Evolutionary conservation across 2,888 invertebrate species (phyloP), one percentile per base, ranked within the genome.

Genomic region (Limnephilus auricula): DNA sequence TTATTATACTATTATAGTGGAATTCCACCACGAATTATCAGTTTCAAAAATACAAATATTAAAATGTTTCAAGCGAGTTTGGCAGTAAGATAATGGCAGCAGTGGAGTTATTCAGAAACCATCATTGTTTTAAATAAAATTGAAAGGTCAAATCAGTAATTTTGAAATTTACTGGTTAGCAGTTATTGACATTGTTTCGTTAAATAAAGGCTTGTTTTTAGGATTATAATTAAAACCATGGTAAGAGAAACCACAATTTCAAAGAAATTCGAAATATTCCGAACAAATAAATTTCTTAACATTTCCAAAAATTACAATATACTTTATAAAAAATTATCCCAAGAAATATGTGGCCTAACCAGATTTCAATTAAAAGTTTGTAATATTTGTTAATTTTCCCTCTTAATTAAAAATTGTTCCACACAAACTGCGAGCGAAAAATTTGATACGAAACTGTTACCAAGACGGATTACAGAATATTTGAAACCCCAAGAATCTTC

Each of bases 281-380:
- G 15, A 85, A 85, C 37, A 85, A 34, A 65, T 65, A 40, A n/a
- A 85, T 40, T 85, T 85, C 37, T 30, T 30, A 65, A 65, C 87
- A 87, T 87, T 87, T 88, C 6, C 31, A 40, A 45, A 90, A 82
- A 90, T 90, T 88, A 88, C 90, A 88, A 82, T 80, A 88, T 82
- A 90, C 80, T 88, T 90, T 90, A 50, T 50, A 90, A 90, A 90
- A 90, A 90, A 82, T 79, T 82, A 80, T 90, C 80, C 65, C 25
- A 25, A 88, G 87, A 90, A 90, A 88, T 90, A 90, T 90, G 90
- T 90, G 90, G 90, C 86, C 90, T 31, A 80, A 78, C 87, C 87
- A 50, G 82, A 86, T 90, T 90, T 90, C 90, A 90, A 90, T 90
- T 90, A 90, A 90, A 90, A 90, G 87, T 90, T 90, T 32, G 82